Base-by-base conservation (phyloP, 2,797 vertebrate genomes). In the Acrossocheilus wenchowensis region DNA sequence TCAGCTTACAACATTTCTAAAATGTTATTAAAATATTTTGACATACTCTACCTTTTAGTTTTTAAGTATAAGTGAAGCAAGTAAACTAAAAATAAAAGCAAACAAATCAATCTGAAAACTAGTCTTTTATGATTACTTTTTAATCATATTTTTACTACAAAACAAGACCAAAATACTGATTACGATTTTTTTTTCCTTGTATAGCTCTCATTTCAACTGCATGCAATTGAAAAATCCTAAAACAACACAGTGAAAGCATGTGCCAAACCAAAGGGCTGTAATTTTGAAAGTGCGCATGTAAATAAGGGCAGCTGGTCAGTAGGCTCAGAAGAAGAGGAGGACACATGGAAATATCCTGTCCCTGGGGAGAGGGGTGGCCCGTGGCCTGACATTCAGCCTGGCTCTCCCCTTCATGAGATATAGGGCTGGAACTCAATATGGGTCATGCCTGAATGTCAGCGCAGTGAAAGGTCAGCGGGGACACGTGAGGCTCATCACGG, bases 361-460 rank as follows among this genome's bases (percentile, higher is more conserved):
- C 78, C 36, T 80, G 15, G 80, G 83, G 80, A 89, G 78, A 86
- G 77, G 43, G 68, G 17, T 1, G 57, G 78, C 84, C 68, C 50
- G 48, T 80, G 60, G 60, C 82, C 60, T 85, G 81, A 89, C 82
- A 89, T 83, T 87, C 69, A 84, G 64, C 43, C 79, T 21, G 66
- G 19, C 43, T 83, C 81, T 60, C 45, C 50, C 45, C 78, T 66
- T 66, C 82, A 66, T 78, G 54, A 84, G 66, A 87, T 74, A 84
- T 82, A 74, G 71, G 90, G 88, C 88, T 90, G 72, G 45, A 68
- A 87, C 54, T 89, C 87, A 90, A 84, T 87, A 89, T 79, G 66
- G 89, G 87, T 90, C 88, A 87, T 79, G 86, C 82, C 82, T 84
- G 86, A 87, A 86, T 86, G 90, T 89, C 90, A 90, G 82, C 4